These are phyloP conservation scores for Eumaeus atala DNA, from an alignment of 1,140 invertebrate genomes.

Conservation along the genomic window DNA sequence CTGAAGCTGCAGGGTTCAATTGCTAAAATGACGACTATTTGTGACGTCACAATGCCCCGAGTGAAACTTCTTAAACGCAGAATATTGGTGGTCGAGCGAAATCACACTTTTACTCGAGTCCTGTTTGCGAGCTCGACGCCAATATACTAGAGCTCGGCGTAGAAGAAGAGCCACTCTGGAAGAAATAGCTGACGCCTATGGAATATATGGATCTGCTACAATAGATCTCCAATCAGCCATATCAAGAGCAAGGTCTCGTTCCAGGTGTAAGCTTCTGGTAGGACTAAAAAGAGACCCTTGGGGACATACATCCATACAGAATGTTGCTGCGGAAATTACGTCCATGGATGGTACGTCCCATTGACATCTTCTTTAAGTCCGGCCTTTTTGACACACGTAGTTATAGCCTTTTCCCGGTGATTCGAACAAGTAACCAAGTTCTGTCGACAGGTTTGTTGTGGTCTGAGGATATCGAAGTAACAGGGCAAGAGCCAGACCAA, in stretches of 20 bases:
- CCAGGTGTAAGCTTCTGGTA: slow-evolving; percentile 24
- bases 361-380: slow-evolving; percentile 25
- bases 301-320: slow-evolving; percentile 35
- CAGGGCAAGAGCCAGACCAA: neutral
- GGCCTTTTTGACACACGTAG: slow-evolving; percentile 16
- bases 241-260: slow-evolving; percentile 15
- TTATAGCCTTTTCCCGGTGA: slow-evolving; percentile 29
- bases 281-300: slow-evolving; percentile 36
- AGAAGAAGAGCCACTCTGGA: neutral
- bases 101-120: slow-evolving; percentile 27
- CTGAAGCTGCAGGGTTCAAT: slow-evolving; percentile 10
- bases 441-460: neutral
- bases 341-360: slow-evolving; percentile 19
- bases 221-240: slow-evolving; percentile 19
- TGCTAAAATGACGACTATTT: slow-evolving; percentile 17
- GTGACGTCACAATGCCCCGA: slow-evolving; percentile 26
- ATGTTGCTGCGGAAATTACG: slow-evolving; percentile 25
- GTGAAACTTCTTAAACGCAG: slow-evolving; percentile 2
- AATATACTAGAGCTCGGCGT: slow-evolving; percentile 18
- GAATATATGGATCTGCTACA: slow-evolving; percentile 15
- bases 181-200: slow-evolving; percentile 15
- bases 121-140: slow-evolving; percentile 27
- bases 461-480: neutral
- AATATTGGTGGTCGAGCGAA: slow-evolving; percentile 42
- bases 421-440: slow-evolving; percentile 20